Conservation (phyloP, 2,113 vertebrate genomes). For the Calidris pugnax region DNA sequence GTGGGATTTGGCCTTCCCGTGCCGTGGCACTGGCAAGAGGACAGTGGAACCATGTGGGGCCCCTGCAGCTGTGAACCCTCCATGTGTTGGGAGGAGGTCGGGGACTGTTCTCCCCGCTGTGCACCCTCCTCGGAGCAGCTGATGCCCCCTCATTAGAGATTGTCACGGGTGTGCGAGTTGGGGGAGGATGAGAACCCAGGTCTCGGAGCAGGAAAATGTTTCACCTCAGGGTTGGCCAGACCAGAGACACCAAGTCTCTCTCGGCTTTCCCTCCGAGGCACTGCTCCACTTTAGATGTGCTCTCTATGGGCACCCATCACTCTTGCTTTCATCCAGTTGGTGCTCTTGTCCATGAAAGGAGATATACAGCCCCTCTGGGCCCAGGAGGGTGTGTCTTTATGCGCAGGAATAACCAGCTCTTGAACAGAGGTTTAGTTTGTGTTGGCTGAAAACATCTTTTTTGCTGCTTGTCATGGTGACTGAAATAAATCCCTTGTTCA, state of each 20-base stretch:
- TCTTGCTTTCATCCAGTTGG: not conserved
- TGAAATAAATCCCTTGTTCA: not conserved
- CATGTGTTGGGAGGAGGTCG: fast-evolving
- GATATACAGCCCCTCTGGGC: not conserved
- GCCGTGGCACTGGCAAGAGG: fast-evolving
- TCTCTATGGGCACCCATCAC: not conserved
- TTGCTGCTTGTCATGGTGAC: not conserved
- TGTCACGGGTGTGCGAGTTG: not conserved
- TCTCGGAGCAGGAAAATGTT: not conserved
- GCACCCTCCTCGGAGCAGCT: not conserved
- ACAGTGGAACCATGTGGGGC: too few species aligned
- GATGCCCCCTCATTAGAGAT: not conserved
- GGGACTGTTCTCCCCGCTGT: not conserved
- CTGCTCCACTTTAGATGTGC: not conserved
- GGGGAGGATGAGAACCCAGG: not conserved
- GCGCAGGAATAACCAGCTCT: conserved; percentile 14
- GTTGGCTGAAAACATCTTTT: not conserved
- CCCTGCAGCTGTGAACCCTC: not conserved
- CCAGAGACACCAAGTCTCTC: not conserved
- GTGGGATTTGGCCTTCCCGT: not conserved
- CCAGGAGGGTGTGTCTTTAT: not conserved
- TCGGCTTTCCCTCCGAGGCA: not conserved
- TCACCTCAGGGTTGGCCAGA: not conserved
- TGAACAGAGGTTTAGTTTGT: not conserved
- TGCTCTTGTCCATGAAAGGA: not conserved